phyloP scores from a whole-genome alignment of 1,140 invertebrate genomes.

The Pseudomyrmex cubaensis region DNA sequence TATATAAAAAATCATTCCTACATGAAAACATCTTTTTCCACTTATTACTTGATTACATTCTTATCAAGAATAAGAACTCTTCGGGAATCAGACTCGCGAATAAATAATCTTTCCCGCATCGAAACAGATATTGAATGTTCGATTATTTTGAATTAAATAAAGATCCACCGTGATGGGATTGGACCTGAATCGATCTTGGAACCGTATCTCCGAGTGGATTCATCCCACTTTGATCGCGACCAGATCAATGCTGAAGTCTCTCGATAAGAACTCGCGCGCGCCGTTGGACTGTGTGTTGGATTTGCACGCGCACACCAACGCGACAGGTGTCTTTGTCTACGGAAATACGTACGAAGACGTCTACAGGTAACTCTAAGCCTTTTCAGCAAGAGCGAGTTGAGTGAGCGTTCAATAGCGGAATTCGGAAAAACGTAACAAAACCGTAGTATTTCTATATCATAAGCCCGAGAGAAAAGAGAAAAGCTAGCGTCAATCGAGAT shows the following conservation, averaged over 20 bases:
- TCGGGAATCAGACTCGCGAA: too few relatives aligned
- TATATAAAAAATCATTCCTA: too few relatives aligned
- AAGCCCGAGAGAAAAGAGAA: not conserved
- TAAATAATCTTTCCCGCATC: not conserved
- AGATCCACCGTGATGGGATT: constrained; percentile 95
- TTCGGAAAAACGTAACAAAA: not conserved
- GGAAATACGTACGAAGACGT: constrained; percentile 98
- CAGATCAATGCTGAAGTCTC: constrained; percentile 91
- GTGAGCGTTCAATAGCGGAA: not conserved
- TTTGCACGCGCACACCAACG: constrained; percentile 96
- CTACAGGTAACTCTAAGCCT: constrained; percentile 87
- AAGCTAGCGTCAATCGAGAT: constrained; percentile 34
- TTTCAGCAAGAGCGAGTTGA: not conserved
- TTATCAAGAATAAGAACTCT: too few relatives aligned
- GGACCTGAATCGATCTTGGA: constrained; percentile 97
- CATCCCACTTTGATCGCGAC: constrained; percentile 95
- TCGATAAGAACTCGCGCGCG: constrained; percentile 87
- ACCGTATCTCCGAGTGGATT: constrained; percentile 93
- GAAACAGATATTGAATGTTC: not conserved
- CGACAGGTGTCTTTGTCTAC: constrained; percentile 97
- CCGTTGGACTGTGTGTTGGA: constrained; percentile 96
- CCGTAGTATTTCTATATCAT: not conserved
- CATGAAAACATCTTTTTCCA: too few relatives aligned
- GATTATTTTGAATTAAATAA: constrained; percentile 24
- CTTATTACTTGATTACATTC: too few relatives aligned